A percentile compares a stretch with the other conserved stretches of the same genome.
Conservation (phyloP, 2,113 vertebrate species). For the Chaetodon trifascialis region DNA sequence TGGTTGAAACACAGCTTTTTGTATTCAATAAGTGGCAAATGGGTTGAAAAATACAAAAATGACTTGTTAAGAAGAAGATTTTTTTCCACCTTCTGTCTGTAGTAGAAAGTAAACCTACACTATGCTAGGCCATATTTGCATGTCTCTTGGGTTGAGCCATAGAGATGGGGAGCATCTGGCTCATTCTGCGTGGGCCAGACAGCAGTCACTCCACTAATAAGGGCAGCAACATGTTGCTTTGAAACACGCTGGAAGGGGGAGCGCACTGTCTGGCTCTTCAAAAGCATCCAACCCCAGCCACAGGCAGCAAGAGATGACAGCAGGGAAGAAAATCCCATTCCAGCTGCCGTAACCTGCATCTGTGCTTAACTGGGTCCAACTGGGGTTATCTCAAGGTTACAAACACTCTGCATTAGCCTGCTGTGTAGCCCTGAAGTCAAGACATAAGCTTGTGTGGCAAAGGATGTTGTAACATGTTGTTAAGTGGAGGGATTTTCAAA, state of each 20-base stretch:
- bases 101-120: neutral
- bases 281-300: neutral
- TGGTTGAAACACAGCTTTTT: neutral
- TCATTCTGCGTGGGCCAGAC: constrained; percentile 24
- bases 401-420: neutral
- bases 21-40: neutral
- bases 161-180: neutral
- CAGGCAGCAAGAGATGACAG: constrained; percentile 11
- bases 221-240: constrained; percentile 25
- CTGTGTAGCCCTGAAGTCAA: neutral
- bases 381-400: neutral
- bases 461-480: constrained; percentile 10
- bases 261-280: constrained; percentile 12
- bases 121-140: neutral
- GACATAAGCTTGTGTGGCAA: constrained; percentile 14
- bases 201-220: constrained; percentile 23
- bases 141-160: neutral
- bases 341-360: constrained; percentile 18
- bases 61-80: neutral
- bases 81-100: neutral
- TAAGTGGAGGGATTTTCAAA: constrained; percentile 20
- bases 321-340: constrained; percentile 3
- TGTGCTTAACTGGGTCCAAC: neutral
- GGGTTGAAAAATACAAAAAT: neutral
- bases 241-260: neutral